phyloP scores from a whole-genome alignment of 1,140 invertebrate genomes.

The Euborellia annulipes region DNA sequence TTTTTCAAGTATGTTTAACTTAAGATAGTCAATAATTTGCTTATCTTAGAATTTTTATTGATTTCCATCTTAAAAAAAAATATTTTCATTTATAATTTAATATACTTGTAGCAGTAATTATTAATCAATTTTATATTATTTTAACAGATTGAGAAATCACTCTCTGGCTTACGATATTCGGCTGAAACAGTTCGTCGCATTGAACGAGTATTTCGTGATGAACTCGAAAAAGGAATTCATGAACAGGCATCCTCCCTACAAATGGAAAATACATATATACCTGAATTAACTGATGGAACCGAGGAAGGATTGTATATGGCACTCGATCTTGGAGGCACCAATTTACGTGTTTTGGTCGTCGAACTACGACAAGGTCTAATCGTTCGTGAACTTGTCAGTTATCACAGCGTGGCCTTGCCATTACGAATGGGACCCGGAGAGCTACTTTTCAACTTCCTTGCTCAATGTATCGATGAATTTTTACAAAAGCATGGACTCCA shows the following conservation, averaged over 20 bases:
- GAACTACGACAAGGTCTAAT: slow-evolving; percentile 34
- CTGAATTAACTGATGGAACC: slow-evolving; percentile 40
- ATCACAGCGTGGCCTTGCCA: slow-evolving; percentile 32
- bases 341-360: slow-evolving; percentile 57
- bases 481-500: too few species aligned
- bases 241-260: slow-evolving; percentile 38
- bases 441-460: slow-evolving; percentile 59
- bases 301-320: slow-evolving; percentile 56
- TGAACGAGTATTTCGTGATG: slow-evolving; percentile 32
- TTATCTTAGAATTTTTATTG: too few species aligned
- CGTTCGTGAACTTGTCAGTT: slow-evolving; percentile 32
- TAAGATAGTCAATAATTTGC: too few species aligned
- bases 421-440: slow-evolving; percentile 36
- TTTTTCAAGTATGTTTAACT: too few species aligned
- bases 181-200: slow-evolving; percentile 28
- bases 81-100: too few species aligned
- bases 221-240: slow-evolving; percentile 40
- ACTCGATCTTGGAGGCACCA: slow-evolving; percentile 64
- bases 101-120: too few species aligned
- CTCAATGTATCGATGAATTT: slow-evolving; percentile 55
- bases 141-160: slow-evolving; percentile 29
- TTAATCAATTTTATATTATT: slow-evolving; percentile 10
- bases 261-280: slow-evolving; percentile 51
- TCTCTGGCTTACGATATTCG: slow-evolving; percentile 26
- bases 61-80: too few species aligned